phyloP scores from a whole-genome alignment of 1,140 invertebrate species.

The Metopolophium dirhodum region DNA sequence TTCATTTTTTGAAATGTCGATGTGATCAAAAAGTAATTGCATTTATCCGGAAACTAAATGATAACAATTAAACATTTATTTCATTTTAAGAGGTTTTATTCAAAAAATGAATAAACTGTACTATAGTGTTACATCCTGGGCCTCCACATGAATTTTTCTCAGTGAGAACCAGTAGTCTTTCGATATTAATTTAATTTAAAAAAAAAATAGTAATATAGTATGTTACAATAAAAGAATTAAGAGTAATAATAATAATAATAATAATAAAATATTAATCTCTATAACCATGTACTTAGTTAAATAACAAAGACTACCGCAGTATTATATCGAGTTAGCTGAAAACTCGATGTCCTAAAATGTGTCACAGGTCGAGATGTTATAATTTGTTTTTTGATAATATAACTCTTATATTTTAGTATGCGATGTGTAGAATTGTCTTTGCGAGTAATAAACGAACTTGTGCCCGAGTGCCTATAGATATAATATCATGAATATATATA shows the following conservation, averaged over 20 bases:
- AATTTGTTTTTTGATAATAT: background rate
- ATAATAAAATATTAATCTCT: too few species aligned
- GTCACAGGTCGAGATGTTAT: background rate
- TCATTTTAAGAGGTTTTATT: background rate
- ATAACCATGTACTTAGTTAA: too few species aligned
- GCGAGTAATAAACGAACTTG: background rate
- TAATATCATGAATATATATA: background rate
- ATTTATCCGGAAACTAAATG: background rate
- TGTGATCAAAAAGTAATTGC: background rate
- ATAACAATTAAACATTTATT: background rate
- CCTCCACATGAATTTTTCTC: too few species aligned
- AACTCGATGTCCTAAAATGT: background rate
- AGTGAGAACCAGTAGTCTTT: too few species aligned
- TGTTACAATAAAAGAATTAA: too few species aligned
- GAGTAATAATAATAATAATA: too few species aligned
- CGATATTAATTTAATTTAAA: too few species aligned
- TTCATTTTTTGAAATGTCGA: background rate
- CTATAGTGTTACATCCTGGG: background rate
- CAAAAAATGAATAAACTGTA: background rate
- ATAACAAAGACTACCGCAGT: background rate
- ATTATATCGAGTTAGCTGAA: background rate
- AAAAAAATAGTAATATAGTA: too few species aligned
- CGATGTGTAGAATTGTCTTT: background rate
- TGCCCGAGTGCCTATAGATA: too few species aligned
- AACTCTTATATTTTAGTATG: background rate